Base-by-base conservation (phyloP, 2,888 invertebrate genomes). In the Orchesellides sinensis region DNA sequence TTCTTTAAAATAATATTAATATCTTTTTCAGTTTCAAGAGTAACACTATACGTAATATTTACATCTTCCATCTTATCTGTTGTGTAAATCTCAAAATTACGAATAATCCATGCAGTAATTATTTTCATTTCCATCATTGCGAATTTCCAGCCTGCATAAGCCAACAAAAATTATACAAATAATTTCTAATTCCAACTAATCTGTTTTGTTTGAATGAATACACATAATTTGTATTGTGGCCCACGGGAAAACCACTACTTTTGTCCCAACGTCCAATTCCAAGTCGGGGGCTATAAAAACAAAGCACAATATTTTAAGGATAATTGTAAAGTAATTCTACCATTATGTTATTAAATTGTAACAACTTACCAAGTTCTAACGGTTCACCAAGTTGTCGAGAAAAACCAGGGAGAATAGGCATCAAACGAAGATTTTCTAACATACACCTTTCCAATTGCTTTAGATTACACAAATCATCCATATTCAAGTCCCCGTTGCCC, bases 361-460 rank as follows among this genome's bases (percentile, higher is more conserved):
- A n/a, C n/a, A n/a, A n/a, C 27, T 40, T 29, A 73, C 73, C 40
- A 14, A 74, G 21, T 49, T 45, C 29, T 17, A 74, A 35, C 1
- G 74, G 63, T 14, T 23, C 27, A 4, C 49, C 63, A 3, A 74
- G 5, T 32, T 61, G 19, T 47, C 74, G 17, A 10, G 45, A 2
- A 0, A 47, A 17, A 10, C 35, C 21, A 19, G 32, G 32, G 2
- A 63, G 35, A 14, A 40, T 63, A 35, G 74, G 74, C 14, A 63
- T 49, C 6, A 49, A 8, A 12, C 74, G 61, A 1, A 74, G 52
- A 10, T 49, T 63, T 63, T 74, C 74, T 1, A 23, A 6, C 4
- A 74, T 2, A 32, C 74, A 74, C 23, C 74, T 21, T 32, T 74
- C 74, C 29, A 52, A 19, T 10, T 74, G 27, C 27, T 74, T 74